These are phyloP conservation scores for Chymomyza fuscimana DNA, from an alignment of 2,888 invertebrate species.

Conservation along the genomic window DNA sequence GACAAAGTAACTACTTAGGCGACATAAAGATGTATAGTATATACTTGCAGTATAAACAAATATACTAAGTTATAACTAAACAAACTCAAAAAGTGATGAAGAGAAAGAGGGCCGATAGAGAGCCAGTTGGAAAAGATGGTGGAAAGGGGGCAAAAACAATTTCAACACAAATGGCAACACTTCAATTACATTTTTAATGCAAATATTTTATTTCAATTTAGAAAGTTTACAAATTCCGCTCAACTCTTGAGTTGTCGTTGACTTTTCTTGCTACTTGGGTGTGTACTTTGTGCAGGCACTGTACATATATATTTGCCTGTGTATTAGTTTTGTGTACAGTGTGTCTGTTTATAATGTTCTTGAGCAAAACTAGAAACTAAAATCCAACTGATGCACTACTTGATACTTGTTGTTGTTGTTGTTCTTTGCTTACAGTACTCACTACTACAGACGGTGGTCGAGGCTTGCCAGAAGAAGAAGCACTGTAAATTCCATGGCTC, in stretches of 20 bases:
- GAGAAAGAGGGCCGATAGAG: not conserved
- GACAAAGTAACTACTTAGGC: not conserved
- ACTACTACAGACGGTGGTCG: constrained; percentile 95
- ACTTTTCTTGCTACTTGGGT: constrained; percentile 35
- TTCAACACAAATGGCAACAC: constrained; percentile 40
- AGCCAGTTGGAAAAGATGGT: too few species aligned
- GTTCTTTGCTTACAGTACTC: constrained; percentile 84
- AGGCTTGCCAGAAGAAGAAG: constrained; percentile 95
- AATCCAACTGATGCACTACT: constrained; percentile 45
- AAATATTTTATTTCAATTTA: constrained; percentile 66
- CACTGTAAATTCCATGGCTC: constrained; percentile 95
- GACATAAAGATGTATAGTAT: not conserved
- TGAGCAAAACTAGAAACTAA: constrained; percentile 41
- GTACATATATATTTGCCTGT: constrained; percentile 1
- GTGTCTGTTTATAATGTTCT: constrained; percentile 5
- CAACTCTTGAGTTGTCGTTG: constrained; percentile 46
- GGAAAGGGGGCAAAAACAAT: not conserved
- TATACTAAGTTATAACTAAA: constrained; percentile 1
- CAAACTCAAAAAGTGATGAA: constrained; percentile 5
- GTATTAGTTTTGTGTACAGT: not conserved
- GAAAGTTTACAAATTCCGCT: constrained; percentile 54
- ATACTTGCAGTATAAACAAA: not conserved
- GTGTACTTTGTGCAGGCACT: constrained; percentile 1
- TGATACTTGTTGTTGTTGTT: constrained; percentile 26
- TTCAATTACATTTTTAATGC: constrained; percentile 57